phyloP scores from a whole-genome alignment of 2,113 vertebrate genomes.

The Centropristis striata region DNA sequence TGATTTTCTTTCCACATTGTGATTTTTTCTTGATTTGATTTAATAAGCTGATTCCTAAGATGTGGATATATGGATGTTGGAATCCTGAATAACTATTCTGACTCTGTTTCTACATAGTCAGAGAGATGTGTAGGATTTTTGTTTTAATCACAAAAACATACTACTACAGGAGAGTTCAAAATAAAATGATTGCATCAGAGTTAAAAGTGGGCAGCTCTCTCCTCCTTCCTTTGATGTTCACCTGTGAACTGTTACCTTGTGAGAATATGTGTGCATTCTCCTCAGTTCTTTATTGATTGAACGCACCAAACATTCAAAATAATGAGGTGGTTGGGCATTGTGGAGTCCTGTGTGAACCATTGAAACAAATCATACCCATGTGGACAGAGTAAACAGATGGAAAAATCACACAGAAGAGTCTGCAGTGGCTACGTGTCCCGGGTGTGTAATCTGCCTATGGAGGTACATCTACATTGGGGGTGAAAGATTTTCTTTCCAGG shows the following conservation, averaged over 20 bases:
- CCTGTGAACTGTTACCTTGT: constrained; percentile 3
- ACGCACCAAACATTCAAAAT: not conserved
- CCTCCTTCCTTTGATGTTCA: constrained; percentile 5
- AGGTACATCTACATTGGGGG: not conserved
- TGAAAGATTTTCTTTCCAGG: not conserved
- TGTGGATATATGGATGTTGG: not conserved
- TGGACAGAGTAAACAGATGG: not conserved
- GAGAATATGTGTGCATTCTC: not conserved
- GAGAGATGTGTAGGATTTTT: not conserved
- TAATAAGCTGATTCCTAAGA: not conserved
- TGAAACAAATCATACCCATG: not conserved
- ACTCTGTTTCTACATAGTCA: not conserved
- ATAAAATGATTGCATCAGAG: constrained; percentile 3
- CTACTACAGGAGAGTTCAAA: not conserved
- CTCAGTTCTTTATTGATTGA: not conserved
- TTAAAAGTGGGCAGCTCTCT: constrained; percentile 1
- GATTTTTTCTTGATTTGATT: not conserved
- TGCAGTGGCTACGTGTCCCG: too few relatives aligned
- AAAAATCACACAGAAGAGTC: not conserved
- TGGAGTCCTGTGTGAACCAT: not conserved
- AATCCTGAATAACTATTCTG: not conserved
- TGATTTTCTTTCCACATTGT: not conserved
- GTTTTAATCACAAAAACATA: not conserved
- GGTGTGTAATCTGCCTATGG: not conserved
- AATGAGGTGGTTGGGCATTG: not conserved